These are phyloP conservation scores for Kryphioiulus occultus DNA, from an alignment of 2,888 invertebrate genomes.

Conservation along the genomic window DNA sequence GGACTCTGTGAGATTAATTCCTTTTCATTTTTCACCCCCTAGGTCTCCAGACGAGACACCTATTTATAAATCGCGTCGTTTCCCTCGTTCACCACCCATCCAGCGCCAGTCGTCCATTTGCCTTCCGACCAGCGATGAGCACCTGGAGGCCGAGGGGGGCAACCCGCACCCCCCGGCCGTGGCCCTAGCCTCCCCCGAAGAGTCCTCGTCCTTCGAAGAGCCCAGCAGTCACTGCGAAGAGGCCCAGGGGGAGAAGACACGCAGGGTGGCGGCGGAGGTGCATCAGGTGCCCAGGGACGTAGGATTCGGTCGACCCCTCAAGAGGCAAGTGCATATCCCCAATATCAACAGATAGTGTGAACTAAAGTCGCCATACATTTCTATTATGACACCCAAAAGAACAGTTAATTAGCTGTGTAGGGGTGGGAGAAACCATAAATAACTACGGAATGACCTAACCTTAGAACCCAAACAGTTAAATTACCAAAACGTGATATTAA, in stretches of 20 bases:
- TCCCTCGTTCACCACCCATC: slow-evolving; percentile 53
- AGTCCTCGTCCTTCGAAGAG: slow-evolving; percentile 48
- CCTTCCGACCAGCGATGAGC: slow-evolving; percentile 50
- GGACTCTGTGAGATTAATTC: too few species aligned
- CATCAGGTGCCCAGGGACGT: slow-evolving; percentile 44
- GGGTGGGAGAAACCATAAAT: too few species aligned
- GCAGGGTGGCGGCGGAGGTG: slow-evolving; percentile 47
- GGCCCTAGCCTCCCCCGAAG: slow-evolving; percentile 49
- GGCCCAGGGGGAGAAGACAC: slow-evolving; percentile 35
- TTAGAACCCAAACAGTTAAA: too few species aligned
- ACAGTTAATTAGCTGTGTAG: too few species aligned
- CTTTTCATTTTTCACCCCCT: not conserved
- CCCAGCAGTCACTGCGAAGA: not conserved
- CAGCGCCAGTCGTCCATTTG: slow-evolving; percentile 53
- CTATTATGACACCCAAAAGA: too few species aligned
- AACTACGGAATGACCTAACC: too few species aligned
- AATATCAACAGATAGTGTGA: too few species aligned
- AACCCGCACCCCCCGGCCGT: not conserved
- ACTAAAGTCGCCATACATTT: too few species aligned
- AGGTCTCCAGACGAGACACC: slow-evolving; percentile 46
- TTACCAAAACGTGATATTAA: too few species aligned
- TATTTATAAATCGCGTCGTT: slow-evolving; percentile 49
- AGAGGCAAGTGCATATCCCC: too few species aligned
- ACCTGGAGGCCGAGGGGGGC: slow-evolving; percentile 39
- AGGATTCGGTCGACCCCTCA: not conserved